Evolutionary conservation across 2,888 invertebrate species (phyloP), one percentile per base, ranked within the genome.

Genomic region (Cheilosia variabilis): DNA sequence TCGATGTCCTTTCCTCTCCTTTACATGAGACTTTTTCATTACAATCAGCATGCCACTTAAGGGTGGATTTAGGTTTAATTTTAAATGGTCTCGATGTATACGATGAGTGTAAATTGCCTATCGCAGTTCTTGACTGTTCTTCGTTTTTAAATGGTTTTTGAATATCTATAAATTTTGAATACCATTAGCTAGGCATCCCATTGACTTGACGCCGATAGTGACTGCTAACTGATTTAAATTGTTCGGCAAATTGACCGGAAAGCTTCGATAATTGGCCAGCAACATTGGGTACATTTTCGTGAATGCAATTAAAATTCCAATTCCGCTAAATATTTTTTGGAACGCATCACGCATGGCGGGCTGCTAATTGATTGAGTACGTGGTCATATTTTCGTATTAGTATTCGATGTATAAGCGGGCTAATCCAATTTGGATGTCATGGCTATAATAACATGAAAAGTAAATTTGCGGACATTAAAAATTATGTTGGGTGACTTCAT

Each of bases 171-270:
- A 17, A 37, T 43, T 24, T 17, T 2, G 58, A 37, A 27, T 66
- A 24, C 53, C 50, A 71, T 72, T 52, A 72, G 62, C 34, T 52
- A 57, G 50, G 24, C 10, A 19, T 53, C 71, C 71, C 53, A 53
- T 57, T 53, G 22, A 58, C 63, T 58, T 81, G 50, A 62, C 68
- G 27, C 45, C 41, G 24, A 24, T 15, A 10, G 10, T 58, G 27
- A 27, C 27, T 27, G 27, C 27, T 27, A 69, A 81, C 69, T 65
- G 69, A 50, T 75, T 69, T 68, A 80, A 82, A 77, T 71, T 71
- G 69, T 71, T 65, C 13, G 13, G 65, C 60, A 82, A 82, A 82
- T 82, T 77, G 82, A 78, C 82, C 82, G 82, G 82, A 82, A 66
- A 34, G 53, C 60, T 41, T 78, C 65, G 71, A 72, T 78, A 66